Evolutionary conservation across 2,113 vertebrate genomes (phyloP).

Genomic region (Plotosus lineatus): DNA sequence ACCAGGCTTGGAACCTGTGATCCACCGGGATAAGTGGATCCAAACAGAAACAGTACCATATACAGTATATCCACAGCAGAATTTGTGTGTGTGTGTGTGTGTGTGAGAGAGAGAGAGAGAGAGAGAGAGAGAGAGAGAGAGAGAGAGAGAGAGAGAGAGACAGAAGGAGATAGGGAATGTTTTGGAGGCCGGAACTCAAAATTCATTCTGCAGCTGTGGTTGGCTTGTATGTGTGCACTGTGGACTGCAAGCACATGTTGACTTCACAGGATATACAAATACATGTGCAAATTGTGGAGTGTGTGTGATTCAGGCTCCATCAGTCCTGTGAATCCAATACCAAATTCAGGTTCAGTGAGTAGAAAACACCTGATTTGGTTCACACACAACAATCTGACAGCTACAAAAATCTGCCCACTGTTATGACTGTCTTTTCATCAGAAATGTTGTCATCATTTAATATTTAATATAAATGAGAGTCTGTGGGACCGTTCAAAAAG

Average conservation of each 20-base stretch:
- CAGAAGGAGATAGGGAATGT: too few relatives aligned
- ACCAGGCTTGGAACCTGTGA: not conserved
- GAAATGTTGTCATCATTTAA: too few relatives aligned
- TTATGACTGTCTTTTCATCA: not conserved
- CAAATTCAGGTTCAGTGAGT: not conserved
- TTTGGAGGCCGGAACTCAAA: conserved; percentile 25
- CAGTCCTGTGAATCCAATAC: not conserved
- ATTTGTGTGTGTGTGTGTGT: not conserved
- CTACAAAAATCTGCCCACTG: conserved; percentile 11
- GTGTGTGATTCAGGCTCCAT: not conserved
- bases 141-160: too few relatives aligned
- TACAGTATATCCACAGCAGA: not conserved
- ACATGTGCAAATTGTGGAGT: conserved; percentile 31
- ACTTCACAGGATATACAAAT: conserved; percentile 6
- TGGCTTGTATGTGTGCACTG: conserved; percentile 23
- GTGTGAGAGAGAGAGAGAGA: too few relatives aligned
- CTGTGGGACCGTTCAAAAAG: conserved; percentile 2
- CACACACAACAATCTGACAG: too few relatives aligned
- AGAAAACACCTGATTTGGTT: not conserved
- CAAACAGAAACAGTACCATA: not conserved
- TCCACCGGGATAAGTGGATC: not conserved
- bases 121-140: too few relatives aligned
- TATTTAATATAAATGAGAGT: conserved; percentile 17
- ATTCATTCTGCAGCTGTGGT: conserved; percentile 29
- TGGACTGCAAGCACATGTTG: conserved; percentile 19